A percentile compares a stretch with the other conserved stretches of the same genome.
These are phyloP conservation scores for Rhineura floridana DNA, from an alignment of 2,113 vertebrate species.

Conservation along the genomic window DNA sequence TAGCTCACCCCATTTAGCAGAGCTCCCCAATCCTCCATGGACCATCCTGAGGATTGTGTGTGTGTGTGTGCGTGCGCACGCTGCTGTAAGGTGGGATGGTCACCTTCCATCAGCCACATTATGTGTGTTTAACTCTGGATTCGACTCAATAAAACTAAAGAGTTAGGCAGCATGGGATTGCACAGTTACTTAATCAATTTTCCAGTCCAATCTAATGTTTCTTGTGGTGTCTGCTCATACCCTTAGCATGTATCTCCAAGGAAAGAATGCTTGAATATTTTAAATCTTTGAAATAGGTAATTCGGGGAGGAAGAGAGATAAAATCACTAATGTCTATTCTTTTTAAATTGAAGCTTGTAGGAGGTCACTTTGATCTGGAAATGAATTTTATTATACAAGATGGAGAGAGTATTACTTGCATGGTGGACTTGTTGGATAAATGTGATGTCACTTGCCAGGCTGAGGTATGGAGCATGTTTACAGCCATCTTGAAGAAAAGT, in stretches of 20 bases:
- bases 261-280: not conserved
- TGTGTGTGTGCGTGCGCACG: no score
- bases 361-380: constrained; percentile 96
- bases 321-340: not conserved
- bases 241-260: not conserved
- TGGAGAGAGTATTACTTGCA: constrained; percentile 90
- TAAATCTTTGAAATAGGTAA: not conserved
- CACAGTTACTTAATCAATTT: not conserved
- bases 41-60: not conserved
- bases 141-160: not conserved
- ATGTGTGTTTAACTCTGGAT: not conserved
- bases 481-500: constrained; percentile 95
- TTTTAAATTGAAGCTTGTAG: constrained; percentile 84
- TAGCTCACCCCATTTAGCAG: not conserved
- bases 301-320: not conserved
- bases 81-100: not conserved
- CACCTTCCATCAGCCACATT: not conserved
- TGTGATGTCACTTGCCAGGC: constrained; percentile 94
- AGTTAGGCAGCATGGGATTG: no score
- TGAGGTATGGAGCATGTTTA: constrained; percentile 98
- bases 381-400: constrained; percentile 99
- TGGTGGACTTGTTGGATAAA: constrained; percentile 93
- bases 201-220: not conserved
- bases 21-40: not conserved
- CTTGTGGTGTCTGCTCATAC: not conserved